Evolutionary conservation across 2,797 vertebrate genomes (phyloP), one percentile per base, ranked within the genome.

Genomic region (Anguilla megastoma): DNA sequence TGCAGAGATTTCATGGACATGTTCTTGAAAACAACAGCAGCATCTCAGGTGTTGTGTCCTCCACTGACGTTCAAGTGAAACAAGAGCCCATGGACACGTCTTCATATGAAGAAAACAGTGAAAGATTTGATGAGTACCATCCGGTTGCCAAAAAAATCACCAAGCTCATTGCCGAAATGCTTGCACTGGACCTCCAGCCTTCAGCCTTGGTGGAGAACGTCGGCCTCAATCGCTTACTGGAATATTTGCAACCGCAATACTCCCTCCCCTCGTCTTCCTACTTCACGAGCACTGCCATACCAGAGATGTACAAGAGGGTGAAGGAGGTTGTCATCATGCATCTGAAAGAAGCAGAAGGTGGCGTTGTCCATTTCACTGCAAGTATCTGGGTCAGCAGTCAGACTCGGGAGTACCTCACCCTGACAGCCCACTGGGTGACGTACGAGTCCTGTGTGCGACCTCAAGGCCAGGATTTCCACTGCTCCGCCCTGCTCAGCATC

Each of bases 91-190:
- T 96, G 89, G 96, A 96, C 63, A 92, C 96, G 2, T 91, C 97
- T 76, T 92, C 96, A 90, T 97, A 95, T 88, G 95, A 96, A n/a
- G 96, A 97, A 93, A 95, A 90, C 91, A 92, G 88, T 89, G 97
- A 97, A 88, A 97, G 96, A 93, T 97, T 98, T 90, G 97, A 97
- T 89, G 97, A 98, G 91, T 95, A 96, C 95, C 98, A 99, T 94
- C 98, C 97, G 89, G 97, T 98, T 97, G 97, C 98, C 97, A 98
- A 98, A 98, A 99, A 98, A 96, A 98, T 99, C 90, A 99, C 98
- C 89, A 98, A 97, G 96, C 98, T 99, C 92, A 92, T 99, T 66
- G 97, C 98, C 0, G 99, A 99, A 96, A 99, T 99, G 98, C 98
- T 99, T 94, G 98, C 98, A 96, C 97, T 99, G 95, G 98, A 99